A percentile compares a stretch with the other conserved stretches of the same genome.
These are phyloP conservation scores for Heteromyza rotundicornis DNA, from an alignment of 2,888 invertebrate species.

Conservation along the genomic window DNA sequence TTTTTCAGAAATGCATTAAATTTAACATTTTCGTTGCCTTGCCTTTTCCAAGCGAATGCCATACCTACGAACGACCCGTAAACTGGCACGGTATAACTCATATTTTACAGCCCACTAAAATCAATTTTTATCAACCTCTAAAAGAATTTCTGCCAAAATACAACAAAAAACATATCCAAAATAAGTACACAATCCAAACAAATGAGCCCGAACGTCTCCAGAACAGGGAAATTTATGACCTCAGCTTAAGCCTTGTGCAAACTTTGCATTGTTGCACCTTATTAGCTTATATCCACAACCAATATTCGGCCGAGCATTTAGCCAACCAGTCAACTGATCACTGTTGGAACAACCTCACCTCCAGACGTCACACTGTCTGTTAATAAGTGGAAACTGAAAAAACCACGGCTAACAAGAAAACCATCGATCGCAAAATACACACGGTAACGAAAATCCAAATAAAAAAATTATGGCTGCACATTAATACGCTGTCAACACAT, in stretches of 20 bases:
- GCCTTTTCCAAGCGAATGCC: no score
- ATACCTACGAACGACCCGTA: no score
- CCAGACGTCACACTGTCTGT: constrained; percentile 5
- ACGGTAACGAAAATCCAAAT: background rate
- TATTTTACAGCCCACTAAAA: background rate
- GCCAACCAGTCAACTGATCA: background rate
- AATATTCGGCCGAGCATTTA: no score
- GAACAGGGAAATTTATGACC: constrained; percentile 13
- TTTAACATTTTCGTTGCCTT: no score
- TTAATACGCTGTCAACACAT: constrained; percentile 61
- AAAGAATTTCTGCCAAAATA: background rate
- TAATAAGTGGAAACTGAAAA: background rate
- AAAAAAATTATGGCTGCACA: constrained; percentile 50
- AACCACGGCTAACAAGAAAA: background rate
- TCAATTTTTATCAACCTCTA: background rate
- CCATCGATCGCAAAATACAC: background rate
- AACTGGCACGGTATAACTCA: no score
- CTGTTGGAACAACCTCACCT: background rate
- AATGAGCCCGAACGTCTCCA: background rate
- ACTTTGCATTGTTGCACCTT: constrained; percentile 15
- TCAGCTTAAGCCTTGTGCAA: constrained; percentile 13
- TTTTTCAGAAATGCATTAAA: no score
- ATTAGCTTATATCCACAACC: no score
- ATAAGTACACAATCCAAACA: background rate
- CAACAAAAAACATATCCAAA: background rate